A percentile compares a stretch with the other conserved stretches of the same genome.
These are phyloP conservation scores for Mythimna lalbum DNA, from an alignment of 2,888 invertebrate species.

Conservation along the genomic window DNA sequence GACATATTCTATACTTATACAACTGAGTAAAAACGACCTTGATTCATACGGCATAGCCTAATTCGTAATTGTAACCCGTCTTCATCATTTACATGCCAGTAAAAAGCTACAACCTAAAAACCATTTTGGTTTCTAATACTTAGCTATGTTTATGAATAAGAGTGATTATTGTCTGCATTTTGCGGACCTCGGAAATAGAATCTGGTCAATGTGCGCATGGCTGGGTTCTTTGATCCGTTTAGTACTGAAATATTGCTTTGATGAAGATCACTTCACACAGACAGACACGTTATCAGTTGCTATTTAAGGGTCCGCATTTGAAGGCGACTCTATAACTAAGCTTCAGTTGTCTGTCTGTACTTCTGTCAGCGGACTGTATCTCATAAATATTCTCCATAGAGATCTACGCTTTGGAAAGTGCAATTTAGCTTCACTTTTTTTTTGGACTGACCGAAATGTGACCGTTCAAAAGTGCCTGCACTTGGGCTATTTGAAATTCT, in stretches of 20 bases:
- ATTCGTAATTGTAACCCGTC: background rate
- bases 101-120: background rate
- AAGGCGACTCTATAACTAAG: no score
- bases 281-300: background rate
- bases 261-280: background rate
- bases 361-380: no score
- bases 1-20: background rate
- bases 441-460: no score
- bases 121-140: slow-evolving; percentile 2
- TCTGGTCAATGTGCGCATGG: slow-evolving; percentile 49
- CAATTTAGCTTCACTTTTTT: no score
- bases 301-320: background rate
- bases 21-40: background rate
- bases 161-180: slow-evolving; percentile 29
- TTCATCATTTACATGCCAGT: background rate
- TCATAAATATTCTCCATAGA: no score
- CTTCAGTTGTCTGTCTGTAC: no score
- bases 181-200: slow-evolving; percentile 15
- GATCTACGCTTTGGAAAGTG: no score
- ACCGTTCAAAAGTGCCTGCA: no score
- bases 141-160: slow-evolving; percentile 35
- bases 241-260: slow-evolving; percentile 34
- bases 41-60: background rate
- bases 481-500: no score
- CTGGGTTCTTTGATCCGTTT: slow-evolving; percentile 46